phyloP scores from a whole-genome alignment of 1,140 invertebrate genomes.

The Nasonia giraulti region DNA sequence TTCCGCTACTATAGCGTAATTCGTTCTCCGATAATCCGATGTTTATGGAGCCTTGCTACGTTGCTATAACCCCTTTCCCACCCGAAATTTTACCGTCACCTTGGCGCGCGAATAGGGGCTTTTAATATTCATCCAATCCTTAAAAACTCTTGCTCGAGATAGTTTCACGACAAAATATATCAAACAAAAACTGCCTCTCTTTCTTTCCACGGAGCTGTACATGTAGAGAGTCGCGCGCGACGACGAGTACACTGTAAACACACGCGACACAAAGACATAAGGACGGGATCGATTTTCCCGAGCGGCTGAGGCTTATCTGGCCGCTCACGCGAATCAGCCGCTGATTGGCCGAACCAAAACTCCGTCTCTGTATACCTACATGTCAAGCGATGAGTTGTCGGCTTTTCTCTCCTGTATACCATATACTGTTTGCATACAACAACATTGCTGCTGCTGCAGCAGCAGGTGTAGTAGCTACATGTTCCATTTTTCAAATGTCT shows the following conservation, averaged over 20 bases:
- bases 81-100: slow-evolving; percentile 22
- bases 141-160: background rate
- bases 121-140: slow-evolving; percentile 44
- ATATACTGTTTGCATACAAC: background rate
- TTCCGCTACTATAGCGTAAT: slow-evolving; percentile 12
- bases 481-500: slow-evolving; percentile 34
- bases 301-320: slow-evolving; percentile 54
- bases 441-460: background rate
- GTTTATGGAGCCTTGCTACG: slow-evolving; percentile 9
- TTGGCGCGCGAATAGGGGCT: background rate
- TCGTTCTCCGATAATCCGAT: slow-evolving; percentile 45
- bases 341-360: slow-evolving; percentile 28
- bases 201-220: too few relatives aligned
- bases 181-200: background rate
- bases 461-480: background rate
- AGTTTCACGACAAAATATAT: background rate
- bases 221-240: too few relatives aligned
- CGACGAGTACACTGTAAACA: too few relatives aligned
- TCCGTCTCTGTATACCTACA: slow-evolving; percentile 36
- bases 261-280: background rate
- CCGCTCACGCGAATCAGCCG: slow-evolving; percentile 55
- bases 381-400: too few relatives aligned
- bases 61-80: background rate
- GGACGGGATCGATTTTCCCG: slow-evolving; percentile 27
- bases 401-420: too few relatives aligned